Evolutionary conservation across 2,888 invertebrate species (phyloP).

Genomic region (Cristatella mucedo): DNA sequence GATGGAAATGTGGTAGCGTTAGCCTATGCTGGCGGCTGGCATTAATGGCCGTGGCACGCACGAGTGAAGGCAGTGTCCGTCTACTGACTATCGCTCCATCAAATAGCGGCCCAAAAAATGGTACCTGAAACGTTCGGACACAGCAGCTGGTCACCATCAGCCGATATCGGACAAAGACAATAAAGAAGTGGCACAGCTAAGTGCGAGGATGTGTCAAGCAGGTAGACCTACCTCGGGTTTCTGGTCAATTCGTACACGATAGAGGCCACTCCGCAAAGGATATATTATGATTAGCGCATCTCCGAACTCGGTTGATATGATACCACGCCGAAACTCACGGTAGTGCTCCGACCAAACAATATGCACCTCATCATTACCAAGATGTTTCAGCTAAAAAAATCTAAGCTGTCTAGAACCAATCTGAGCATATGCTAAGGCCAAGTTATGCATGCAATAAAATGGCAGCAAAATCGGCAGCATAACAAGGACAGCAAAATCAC

Average conservation of each 20-base stretch:
- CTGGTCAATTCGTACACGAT: conserved; percentile 69
- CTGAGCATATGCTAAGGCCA: neutral
- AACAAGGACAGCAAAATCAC: neutral
- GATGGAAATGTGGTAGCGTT: conserved; percentile 72
- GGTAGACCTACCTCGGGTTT: conserved; percentile 67
- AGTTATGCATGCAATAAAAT: no score
- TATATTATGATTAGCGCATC: conserved; percentile 93
- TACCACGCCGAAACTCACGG: conserved; percentile 83
- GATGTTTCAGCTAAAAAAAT: conserved; percentile 61
- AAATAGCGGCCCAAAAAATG: conserved; percentile 76
- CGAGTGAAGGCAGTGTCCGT: conserved; percentile 60
- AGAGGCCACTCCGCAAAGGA: conserved; percentile 65
- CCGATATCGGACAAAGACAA: no score
- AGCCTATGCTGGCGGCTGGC: conserved; percentile 81
- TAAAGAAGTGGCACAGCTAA: no score
- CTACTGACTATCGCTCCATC: conserved; percentile 70
- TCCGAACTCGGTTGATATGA: conserved; percentile 96
- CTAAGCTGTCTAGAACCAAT: no score
- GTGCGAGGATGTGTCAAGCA: neutral
- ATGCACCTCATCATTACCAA: conserved; percentile 95
- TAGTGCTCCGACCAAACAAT: conserved; percentile 97
- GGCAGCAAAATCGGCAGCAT: neutral
- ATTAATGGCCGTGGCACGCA: conserved; percentile 72
- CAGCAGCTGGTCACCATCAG: no score
- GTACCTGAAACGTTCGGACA: conserved; percentile 23